Evolutionary conservation across 1,140 invertebrate species (phyloP), one percentile per base, ranked within the genome.

Genomic region (Lordiphosa clarofinis): DNA sequence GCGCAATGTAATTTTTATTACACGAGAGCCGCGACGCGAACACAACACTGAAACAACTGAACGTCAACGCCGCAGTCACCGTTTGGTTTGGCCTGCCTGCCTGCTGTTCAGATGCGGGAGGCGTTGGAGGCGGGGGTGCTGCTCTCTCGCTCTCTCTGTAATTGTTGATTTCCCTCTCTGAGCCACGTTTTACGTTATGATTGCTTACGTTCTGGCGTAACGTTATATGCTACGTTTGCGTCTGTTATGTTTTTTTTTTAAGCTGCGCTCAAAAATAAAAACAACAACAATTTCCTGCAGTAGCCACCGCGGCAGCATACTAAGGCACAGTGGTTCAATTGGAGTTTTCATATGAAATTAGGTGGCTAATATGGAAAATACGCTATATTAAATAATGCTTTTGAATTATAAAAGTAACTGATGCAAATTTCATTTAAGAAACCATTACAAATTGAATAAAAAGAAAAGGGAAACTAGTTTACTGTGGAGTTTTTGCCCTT

Each of bases 1-100:
- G 71, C 71, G 76, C 67, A 70, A 64, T 82, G 72, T 81, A 81
- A 75, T 81, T 78, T 81, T 69, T 75, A 68, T 74, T 74, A 65
- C 70, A 70, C 76, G 75, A 81, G 75, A 79, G 67, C 63, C 66
- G 73, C 72, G 53, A 44, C 53, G 53, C 40, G 53, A 36, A 67
- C 65, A 58, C 67, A 64, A 68, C 35, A 31, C 28, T 31, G 28
- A 31, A 31, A 31, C 28, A 68, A 73, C 61, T 67, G 59, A 78
- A 78, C 74, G 67, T 73, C 71, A 66, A 64, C 68, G 62, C 61
- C 53, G 66, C 47, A 65, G 49, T 46, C 42, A 54, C 53, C 53
- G 43, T 64, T 43, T 52, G 42, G 46, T 58, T 49, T 49, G 56
- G 66, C 47, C 42, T 13, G 28, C 47, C 42, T 13, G 28, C 28